Evolutionary conservation across 2,888 invertebrate species (phyloP).

Genomic region (Cerastis leucographa): DNA sequence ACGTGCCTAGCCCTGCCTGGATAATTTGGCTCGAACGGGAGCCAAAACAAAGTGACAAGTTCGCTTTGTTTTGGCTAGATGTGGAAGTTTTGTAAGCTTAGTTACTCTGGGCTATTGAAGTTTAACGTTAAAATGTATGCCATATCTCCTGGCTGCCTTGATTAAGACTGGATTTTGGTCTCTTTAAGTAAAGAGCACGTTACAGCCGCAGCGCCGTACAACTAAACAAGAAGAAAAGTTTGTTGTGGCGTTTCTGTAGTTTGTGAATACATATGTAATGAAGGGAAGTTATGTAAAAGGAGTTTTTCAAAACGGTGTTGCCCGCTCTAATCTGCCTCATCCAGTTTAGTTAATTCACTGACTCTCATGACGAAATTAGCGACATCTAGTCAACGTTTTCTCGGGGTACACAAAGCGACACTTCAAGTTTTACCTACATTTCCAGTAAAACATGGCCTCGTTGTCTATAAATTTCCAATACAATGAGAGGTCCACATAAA

Average conservation of each 20-base stretch:
- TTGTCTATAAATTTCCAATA: too few relatives aligned
- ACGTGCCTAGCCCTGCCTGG: conserved; percentile 21
- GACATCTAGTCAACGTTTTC: not conserved
- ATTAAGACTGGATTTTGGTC: not conserved
- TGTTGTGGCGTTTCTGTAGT: not conserved
- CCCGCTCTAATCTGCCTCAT: too few relatives aligned
- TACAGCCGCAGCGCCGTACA: not conserved
- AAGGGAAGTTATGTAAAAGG: not conserved
- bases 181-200: not conserved
- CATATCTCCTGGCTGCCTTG: not conserved
- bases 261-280: not conserved
- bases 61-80: too few relatives aligned
- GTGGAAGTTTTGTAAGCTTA: conserved; percentile 22
- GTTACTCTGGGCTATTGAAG: not conserved
- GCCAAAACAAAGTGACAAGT: conserved; percentile 53
- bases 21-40: conserved; percentile 27
- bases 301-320: not conserved
- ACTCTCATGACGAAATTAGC: not conserved
- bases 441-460: too few relatives aligned
- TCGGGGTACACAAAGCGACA: too few relatives aligned
- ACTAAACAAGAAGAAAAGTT: not conserved
- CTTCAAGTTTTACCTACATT: too few relatives aligned
- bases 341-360: not conserved
- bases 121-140: not conserved
- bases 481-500: too few relatives aligned